Base-by-base conservation (phyloP, 2,797 vertebrate genomes). In the Mionectes olivaceus region DNA sequence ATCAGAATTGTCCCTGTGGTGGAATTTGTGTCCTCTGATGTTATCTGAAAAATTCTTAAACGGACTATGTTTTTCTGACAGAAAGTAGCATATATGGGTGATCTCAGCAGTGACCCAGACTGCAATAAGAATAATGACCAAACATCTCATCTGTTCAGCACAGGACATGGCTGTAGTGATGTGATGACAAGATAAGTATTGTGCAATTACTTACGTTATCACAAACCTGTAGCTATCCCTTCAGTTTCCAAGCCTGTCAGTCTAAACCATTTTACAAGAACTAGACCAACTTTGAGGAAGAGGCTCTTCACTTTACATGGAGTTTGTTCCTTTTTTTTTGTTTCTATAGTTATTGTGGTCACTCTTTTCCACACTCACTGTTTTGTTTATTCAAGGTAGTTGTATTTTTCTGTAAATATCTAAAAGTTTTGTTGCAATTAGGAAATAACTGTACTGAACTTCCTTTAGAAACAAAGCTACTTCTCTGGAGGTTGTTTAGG, bases 371-470 rank as follows among this genome's bases (percentile, higher is more conserved):
- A 79, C 28, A 10, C 83, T 84, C 78, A 91, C 86, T 91, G 55
- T 93, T 93, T 92, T 78, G 43, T 74, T 95, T 83, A 55, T 94
- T 97, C 70, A 82, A 94, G 59, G 46, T 56, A 93, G 35, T 60
- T 73, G 23, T 82, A 73, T 91, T 91, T 96, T 97, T 94, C 65
- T 97, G 78, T 97, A 97, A 96, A 94, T 97, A 95, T 81, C 33
- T 69, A 89, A 94, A 89, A 70, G 19, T 24, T 95, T 85, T 93
- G 70, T 85, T 49, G 11, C 30, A 10, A 71, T 86, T 91, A 61
- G 43, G 65, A 90, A 94, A 39, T 90, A 81, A 67, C 33, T 37
- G n/a, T 96, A 83, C 32, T 94, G 23, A 73, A 88, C 47, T 50
- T 90, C n/a, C 56, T 70, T 63, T 86, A 52, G 56, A 74, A 90